Base-by-base conservation (phyloP, 2,888 invertebrate genomes). In the Conchocele bisecta region DNA sequence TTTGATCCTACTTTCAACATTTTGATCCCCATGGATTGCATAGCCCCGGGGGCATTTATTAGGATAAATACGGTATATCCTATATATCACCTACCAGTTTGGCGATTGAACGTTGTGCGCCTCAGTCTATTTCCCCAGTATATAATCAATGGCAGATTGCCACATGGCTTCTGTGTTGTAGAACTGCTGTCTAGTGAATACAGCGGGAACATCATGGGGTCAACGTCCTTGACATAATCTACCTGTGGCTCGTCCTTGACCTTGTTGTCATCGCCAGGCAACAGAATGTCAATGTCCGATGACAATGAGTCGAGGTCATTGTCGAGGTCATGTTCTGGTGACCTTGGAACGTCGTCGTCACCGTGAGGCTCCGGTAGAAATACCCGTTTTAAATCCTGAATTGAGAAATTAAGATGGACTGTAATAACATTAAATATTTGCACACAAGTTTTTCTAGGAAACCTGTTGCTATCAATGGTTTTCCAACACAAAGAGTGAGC, bases 121-220 rank as follows among this genome's bases (percentile, higher is more conserved):
- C 77, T 71, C 1, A 72, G 74, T 46, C 69, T 77, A 61, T 85
- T 88, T 2, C 83, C 86, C 87, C 88, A 88, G 81, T 85, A 89
- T 53, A 87, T 79, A 13, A 88, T 74, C 22, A 90, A 59, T 1
- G 90, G 90, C 15, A 89, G 65, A 28, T 69, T 82, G 7, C 89
- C 90, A 76, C 84, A 83, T 0, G 89, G 84, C 37, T 80, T 81
- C 65, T 86, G 85, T n/a, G 82, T 79, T 0, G 84, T 66, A 26
- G 85, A 84, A 15, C 83, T 82, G 1, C 85, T 85, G 59, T 86
- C 83, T 42, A 88, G 74, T 6, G 88, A 83, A 64, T 85, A 89
- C n/a, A 89, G 76, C 0, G 89, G 88, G 50, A 88, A 89, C 22
- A 81, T 82, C 58, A 86, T 66, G 2, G 88, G 84, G 26, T 84